Percentiles rank a stretch among this genome's conserved stretches.
phyloP scores from a whole-genome alignment of 2,113 vertebrate genomes.

The Thalassarche chlororhynchos region DNA sequence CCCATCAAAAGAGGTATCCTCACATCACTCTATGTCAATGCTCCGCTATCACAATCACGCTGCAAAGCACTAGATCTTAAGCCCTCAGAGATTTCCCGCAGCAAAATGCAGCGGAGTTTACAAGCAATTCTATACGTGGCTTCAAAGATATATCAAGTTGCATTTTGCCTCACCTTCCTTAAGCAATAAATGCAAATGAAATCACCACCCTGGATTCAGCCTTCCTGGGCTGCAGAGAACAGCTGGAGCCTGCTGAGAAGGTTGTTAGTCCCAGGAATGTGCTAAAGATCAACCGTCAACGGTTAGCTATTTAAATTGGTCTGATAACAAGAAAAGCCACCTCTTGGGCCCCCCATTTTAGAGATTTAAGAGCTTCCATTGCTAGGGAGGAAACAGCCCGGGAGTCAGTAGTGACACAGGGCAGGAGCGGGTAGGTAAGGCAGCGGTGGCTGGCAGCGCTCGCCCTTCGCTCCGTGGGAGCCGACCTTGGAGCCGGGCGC shows the following conservation, averaged over 20 bases:
- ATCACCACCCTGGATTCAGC: background rate
- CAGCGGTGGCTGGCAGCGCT: background rate
- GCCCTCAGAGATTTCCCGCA: background rate
- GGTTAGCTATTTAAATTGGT: rapidly evolving
- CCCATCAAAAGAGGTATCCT: too few relatives aligned
- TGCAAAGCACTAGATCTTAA: too few relatives aligned
- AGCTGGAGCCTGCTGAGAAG: background rate
- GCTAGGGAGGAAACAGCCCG: too few relatives aligned
- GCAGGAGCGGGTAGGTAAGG: background rate
- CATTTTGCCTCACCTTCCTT: background rate
- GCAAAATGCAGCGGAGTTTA: background rate
- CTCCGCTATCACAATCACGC: rapidly evolving
- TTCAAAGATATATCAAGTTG: rapidly evolving
- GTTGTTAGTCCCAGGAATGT: background rate
- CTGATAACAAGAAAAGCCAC: background rate
- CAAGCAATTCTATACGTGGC: rapidly evolving
- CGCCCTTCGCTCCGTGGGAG: background rate
- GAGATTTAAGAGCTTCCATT: background rate
- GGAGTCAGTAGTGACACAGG: background rate
- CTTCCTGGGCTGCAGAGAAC: background rate
- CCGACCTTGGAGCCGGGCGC: background rate
- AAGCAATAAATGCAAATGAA: background rate
- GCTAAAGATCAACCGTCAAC: background rate
- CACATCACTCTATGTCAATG: rapidly evolving
- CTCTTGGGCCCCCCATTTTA: rapidly evolving